Base-by-base conservation (phyloP, 2,888 invertebrate species). In the Unio pictorum region DNA sequence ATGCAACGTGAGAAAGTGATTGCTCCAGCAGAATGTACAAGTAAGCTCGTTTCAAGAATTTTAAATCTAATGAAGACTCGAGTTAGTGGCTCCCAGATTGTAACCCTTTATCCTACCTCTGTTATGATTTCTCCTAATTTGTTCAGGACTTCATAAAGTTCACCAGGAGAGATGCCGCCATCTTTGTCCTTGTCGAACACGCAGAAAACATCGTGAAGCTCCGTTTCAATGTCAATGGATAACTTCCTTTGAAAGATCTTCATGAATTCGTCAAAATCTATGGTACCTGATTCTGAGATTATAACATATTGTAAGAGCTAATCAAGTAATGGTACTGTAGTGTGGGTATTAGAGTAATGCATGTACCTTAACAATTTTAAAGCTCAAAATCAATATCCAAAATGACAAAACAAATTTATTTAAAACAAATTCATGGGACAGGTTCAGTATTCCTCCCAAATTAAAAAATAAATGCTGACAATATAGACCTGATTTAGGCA, bases 251-350 rank as follows among this genome's bases (percentile, higher is more conserved):
- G 82, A 73, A 88, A 87, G 54, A 87, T 86, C 67, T 83, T 80
- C 28, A 87, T 77, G 73, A 88, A 88, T 74, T 87, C 88, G 55
- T 84, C 84, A 75, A 88, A 87, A 74, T 87, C 87, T 45, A 88
- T 87, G 17, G 84, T 84, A 23, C 87, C 87, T 55, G 84, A 84
- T 63, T 76, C 87, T 87, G 78, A 3, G 73, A 75, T 26, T 6
- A 58, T 60, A 18, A 65, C 8, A 28, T 45, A 45, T 45, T 1
- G 3, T 15, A 15, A 45, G 23, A n/a, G 7, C 20, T 23, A 34
- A 56, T 45, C 45, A 15, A 45, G 3, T 45, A 45, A 45, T 45
- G 15, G 1, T 34, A 34, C 0, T 34, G 1, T 34, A 45, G 45
- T 45, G 11, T 3, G 3, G 11, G 3, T 3, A 45, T 3, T 45